A percentile compares a stretch with the other conserved stretches of the same genome.
These are phyloP conservation scores for Callosobruchus maculatus DNA, from an alignment of 2,888 invertebrate species.

Conservation along the genomic window DNA sequence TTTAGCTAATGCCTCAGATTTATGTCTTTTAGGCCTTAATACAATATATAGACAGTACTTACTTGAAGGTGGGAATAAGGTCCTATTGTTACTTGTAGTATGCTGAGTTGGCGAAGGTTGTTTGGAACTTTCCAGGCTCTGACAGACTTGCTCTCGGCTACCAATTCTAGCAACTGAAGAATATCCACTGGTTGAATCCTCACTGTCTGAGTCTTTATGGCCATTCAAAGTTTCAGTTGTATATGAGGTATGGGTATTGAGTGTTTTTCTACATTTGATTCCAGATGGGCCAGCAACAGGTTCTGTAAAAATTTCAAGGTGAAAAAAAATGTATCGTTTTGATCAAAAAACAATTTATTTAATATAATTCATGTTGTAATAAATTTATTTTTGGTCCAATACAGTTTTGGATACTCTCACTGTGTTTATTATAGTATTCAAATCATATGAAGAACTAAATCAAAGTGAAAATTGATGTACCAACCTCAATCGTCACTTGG, in stretches of 20 bases:
- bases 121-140: slow-evolving; percentile 31
- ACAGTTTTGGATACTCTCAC: no score
- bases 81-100: slow-evolving; percentile 19
- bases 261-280: slow-evolving; percentile 31
- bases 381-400: no score
- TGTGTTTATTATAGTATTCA: no score
- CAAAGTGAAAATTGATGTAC: no score
- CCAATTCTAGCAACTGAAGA: slow-evolving; percentile 50
- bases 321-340: no score
- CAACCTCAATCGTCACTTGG: no score
- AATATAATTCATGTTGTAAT: no score
- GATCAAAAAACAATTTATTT: no score
- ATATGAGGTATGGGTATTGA: slow-evolving; percentile 18
- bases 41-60: slow-evolving; percentile 24
- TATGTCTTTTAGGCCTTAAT: not conserved
- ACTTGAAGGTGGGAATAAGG: slow-evolving; percentile 37
- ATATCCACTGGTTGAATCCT: slow-evolving; percentile 56
- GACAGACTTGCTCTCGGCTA: slow-evolving; percentile 37
- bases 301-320: slow-evolving; percentile 37
- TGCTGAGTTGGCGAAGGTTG: slow-evolving; percentile 28
- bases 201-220: slow-evolving; percentile 56
- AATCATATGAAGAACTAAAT: no score
- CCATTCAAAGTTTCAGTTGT: slow-evolving; percentile 22
- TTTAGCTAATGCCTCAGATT: no score
- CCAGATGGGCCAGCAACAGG: slow-evolving; percentile 45